Percentiles rank a stretch among this genome's conserved stretches.
These are phyloP conservation scores for Leguminivora glycinivorella DNA, from an alignment of 1,140 invertebrate species.

Conservation along the genomic window DNA sequence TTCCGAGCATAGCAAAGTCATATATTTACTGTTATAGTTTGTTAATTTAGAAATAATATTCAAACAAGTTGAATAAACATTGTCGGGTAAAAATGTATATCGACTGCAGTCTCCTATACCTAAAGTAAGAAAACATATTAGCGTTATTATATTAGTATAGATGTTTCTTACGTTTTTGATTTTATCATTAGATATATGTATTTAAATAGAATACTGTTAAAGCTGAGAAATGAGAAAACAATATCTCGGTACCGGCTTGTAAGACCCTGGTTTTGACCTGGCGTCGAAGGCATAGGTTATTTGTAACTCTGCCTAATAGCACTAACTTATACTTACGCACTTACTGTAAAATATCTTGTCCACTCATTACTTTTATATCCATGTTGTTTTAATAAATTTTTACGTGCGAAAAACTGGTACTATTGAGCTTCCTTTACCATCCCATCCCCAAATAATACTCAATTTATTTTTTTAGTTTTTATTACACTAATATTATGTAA, in stretches of 20 bases:
- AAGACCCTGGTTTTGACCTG: neutral
- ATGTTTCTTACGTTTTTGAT: slow-evolving; percentile 16
- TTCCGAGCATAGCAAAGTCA: neutral
- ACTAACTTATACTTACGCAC: slow-evolving; percentile 12
- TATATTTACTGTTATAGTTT: slow-evolving; percentile 1
- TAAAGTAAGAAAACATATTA: slow-evolving; percentile 12
- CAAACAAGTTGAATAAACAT: neutral
- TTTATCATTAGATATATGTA: slow-evolving; percentile 19
- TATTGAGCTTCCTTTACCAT: neutral
- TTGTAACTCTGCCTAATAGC: slow-evolving; percentile 18
- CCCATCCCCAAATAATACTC: neutral
- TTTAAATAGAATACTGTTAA: slow-evolving; percentile 5
- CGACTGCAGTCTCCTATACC: neutral
- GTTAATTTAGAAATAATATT: neutral
- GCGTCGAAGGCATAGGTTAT: neutral
- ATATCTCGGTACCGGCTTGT: neutral
- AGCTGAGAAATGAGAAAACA: neutral
- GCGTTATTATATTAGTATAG: neutral
- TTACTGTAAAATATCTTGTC: slow-evolving; percentile 21
- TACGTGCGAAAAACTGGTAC: neutral
- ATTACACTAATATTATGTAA: slow-evolving; percentile 15
- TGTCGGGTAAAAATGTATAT: slow-evolving; percentile 1
- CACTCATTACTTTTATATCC: slow-evolving; percentile 24
- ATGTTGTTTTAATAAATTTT: slow-evolving; percentile 28
- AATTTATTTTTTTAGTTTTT: neutral